Conservation (phyloP, 2,888 invertebrate species). For the Steinernema carpocapsae region DNA sequence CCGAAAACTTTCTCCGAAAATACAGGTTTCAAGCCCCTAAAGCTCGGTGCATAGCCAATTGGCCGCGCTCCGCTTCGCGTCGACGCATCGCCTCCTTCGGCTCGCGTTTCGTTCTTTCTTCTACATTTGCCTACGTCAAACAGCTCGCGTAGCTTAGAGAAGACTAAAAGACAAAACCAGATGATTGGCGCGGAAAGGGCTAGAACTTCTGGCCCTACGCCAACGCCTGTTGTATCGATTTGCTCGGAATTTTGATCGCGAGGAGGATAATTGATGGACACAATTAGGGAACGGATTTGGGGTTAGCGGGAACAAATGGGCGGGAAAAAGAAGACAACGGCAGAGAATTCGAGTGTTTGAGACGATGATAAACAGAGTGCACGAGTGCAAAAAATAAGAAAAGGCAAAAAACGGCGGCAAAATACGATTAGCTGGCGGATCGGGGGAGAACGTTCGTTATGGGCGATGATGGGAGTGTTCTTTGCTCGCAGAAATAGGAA, state of each 20-base stretch:
- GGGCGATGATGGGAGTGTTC: neutral
- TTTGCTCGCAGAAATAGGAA: neutral
- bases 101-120: conserved; percentile 18
- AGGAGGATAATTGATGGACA: conserved; percentile 7
- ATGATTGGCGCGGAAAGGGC: neutral
- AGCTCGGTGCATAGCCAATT: conserved; percentile 6
- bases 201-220: neutral
- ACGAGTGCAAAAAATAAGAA: neutral
- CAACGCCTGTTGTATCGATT: neutral
- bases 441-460: neutral
- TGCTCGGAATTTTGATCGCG: neutral
- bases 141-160: conserved; percentile 3
- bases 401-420: neutral
- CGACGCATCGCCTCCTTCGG: conserved; percentile 3
- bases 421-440: neutral
- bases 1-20: no score
- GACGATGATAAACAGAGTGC: neutral
- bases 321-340: neutral
- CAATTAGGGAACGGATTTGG: neutral
- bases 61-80: conserved; percentile 28
- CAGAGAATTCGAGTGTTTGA: neutral
- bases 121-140: conserved; percentile 19
- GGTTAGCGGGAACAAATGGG: neutral
- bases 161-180: neutral
- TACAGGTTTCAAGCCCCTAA: no score